Evolutionary conservation across 1,140 invertebrate genomes (phyloP).

Genomic region (Lethocerus indicus): DNA sequence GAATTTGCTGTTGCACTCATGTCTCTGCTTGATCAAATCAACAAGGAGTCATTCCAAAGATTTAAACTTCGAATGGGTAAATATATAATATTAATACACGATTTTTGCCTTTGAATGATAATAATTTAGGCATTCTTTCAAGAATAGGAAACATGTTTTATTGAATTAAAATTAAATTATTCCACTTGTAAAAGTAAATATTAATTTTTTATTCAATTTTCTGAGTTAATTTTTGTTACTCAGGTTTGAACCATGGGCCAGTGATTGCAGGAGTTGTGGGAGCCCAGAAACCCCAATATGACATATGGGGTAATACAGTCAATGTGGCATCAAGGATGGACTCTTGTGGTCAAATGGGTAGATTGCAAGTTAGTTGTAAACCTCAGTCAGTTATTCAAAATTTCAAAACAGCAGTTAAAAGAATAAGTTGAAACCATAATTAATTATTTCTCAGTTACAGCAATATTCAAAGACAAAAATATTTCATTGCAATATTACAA

Average conservation of each 20-base stretch:
- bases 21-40: constrained; percentile 84
- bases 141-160: not conserved
- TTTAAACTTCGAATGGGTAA: constrained; percentile 84
- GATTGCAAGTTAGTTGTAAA: constrained; percentile 56
- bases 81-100: constrained; percentile 10
- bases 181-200: not conserved
- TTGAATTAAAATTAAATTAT: not conserved
- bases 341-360: constrained; percentile 78
- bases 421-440: too few relatives aligned
- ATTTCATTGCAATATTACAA: too few relatives aligned
- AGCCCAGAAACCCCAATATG: constrained; percentile 93
- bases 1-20: constrained; percentile 89
- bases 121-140: not conserved
- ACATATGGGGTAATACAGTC: constrained; percentile 96
- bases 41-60: constrained; percentile 89
- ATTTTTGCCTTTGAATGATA: not conserved
- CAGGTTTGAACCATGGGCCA: constrained; percentile 84
- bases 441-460: too few relatives aligned
- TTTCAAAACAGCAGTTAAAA: too few relatives aligned
- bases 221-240: constrained; percentile 5
- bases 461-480: too few relatives aligned
- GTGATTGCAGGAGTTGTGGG: constrained; percentile 90
- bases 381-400: too few relatives aligned
- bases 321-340: constrained; percentile 95
- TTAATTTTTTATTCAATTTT: not conserved